Evolutionary conservation across 1,140 invertebrate genomes (phyloP), one percentile per base, ranked within the genome.

Genomic region (Solenopsis invicta): DNA sequence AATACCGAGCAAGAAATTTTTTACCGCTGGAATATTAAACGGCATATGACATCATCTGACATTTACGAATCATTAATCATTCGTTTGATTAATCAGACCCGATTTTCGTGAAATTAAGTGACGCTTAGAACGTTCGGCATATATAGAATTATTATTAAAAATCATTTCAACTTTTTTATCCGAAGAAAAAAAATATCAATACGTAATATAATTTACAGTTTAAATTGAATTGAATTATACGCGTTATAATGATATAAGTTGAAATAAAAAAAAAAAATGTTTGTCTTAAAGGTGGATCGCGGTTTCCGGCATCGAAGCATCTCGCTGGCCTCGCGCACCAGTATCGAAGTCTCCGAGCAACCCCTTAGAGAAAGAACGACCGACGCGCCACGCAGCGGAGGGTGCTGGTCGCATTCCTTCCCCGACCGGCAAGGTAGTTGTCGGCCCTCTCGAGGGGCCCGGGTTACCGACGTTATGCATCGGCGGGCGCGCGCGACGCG

Each of bases 361-460:
- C 34, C 48, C n/a, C 52, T 87, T 59, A 18, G 29, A 37, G 71
- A n/a, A 71, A 48, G 62, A 16, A 86, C 87, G 87, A 89, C 21
- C 16, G n/a, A 41, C 89, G 92, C 93, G 94, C 93, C 93, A 50
- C 93, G 74, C 48, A 37, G 86, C 80, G 92, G 92, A 69, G 67
- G 69, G 64, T 88, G 37, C 66, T 69, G 21, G 16, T 45, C 54
- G 61, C 71, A 16, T n/a, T 64, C 64, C 66, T 80, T 88, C 71
- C 86, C 69, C 91, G 24, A 93, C 92, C 92, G 94, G 91, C 89
- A 94, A 89, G 78, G 90, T 86, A 94, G 34, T 13, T 24, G 48
- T 13, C 21, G 54, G 45, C 54, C 29, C 71, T 85, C 87, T 72
- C 67, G 89, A 66, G 66, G 91, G 87, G 91, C 88, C 80, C 87